Evolutionary conservation across 2,113 vertebrate species (phyloP).

Genomic region (Delphinapterus leucas): DNA sequence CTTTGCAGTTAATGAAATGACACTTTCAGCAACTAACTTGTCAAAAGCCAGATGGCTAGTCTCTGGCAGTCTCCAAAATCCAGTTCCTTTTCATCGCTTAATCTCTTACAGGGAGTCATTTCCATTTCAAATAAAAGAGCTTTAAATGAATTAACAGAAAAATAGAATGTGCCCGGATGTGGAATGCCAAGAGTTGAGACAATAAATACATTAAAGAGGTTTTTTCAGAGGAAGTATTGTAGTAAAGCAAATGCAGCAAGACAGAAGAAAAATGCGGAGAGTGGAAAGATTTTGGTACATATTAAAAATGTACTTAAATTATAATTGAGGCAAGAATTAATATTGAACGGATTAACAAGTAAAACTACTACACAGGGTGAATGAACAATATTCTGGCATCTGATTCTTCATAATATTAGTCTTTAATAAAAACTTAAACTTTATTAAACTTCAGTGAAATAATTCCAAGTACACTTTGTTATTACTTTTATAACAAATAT

Average conservation of each 20-base stretch:
- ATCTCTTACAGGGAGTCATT: conserved; percentile 15
- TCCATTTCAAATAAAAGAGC: conserved; percentile 44
- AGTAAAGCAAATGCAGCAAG: not conserved
- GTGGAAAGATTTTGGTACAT: not conserved
- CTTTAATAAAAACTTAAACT: conserved; percentile 37
- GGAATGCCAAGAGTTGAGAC: not conserved
- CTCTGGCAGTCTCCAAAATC: not conserved
- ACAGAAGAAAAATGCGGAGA: not conserved
- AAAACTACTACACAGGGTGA: not conserved
- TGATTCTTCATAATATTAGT: not conserved
- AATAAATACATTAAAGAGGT: not conserved
- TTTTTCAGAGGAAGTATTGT: not conserved
- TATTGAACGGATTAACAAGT: not conserved
- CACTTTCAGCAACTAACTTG: not conserved
- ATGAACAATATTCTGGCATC: not conserved
- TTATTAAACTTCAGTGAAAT: conserved; percentile 20
- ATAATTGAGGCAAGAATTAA: not conserved
- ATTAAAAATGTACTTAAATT: conserved; percentile 18
- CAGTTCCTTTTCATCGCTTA: not conserved
- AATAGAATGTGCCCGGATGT: conserved; percentile 9
- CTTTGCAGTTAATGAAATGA: conserved; percentile 23
- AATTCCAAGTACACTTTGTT: not conserved
- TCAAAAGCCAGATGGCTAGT: conserved; percentile 14
- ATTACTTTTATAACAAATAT: not conserved
- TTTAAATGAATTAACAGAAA: conserved; percentile 30